Evolutionary conservation across 2,113 vertebrate species (phyloP), one percentile per base, ranked within the genome.

Genomic region (Leptosomus discolor): DNA sequence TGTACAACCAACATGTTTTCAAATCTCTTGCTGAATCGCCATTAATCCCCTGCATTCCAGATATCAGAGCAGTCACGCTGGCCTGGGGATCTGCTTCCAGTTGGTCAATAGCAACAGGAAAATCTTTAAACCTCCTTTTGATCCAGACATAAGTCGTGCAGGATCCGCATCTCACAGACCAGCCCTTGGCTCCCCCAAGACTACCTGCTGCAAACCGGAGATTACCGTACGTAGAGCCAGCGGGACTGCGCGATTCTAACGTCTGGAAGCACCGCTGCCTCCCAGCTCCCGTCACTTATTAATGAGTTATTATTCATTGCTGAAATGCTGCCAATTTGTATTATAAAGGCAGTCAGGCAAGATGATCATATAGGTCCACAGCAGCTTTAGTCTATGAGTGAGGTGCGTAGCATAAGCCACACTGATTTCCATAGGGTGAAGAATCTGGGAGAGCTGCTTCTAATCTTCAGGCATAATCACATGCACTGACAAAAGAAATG

Each of bases 121-220:
- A 88, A 83, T 54, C 75, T 69, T 79, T 82, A 95, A 97, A 88
- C 56, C 77, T 90, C 60, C 85, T 85, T 96, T 97, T 97, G 94
- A 97, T 95, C 84, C 82, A 68, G 61, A 67, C 65, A 45, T 65
- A 78, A 84, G 76, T 78, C 15, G 0, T 51, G 46, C 56, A 46
- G 50, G 48, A 68, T 51, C 43, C 18, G 8, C 9, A 34, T 23
- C 86, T 84, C 7, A 2, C 74, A 56, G 81, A 22, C 7, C 8
- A 34, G 80, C 65, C 43, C 48, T 65, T 8, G 6, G 43, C 48
- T 76, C 58, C 64, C 69, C 90, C 67, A 92, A n/a, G 85, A 11
- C 67, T 71, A 41, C 20, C 67, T 12, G 69, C 94, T 92, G 91
- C 82, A 85, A 90, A 70, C 45, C 1, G 9, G 81, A 73, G 8